Evolutionary conservation across 92 coral and sea anemone genomes (phyloP), one percentile per base, ranked within the genome.

Genomic region (Hydrozoanthus gracilis): DNA sequence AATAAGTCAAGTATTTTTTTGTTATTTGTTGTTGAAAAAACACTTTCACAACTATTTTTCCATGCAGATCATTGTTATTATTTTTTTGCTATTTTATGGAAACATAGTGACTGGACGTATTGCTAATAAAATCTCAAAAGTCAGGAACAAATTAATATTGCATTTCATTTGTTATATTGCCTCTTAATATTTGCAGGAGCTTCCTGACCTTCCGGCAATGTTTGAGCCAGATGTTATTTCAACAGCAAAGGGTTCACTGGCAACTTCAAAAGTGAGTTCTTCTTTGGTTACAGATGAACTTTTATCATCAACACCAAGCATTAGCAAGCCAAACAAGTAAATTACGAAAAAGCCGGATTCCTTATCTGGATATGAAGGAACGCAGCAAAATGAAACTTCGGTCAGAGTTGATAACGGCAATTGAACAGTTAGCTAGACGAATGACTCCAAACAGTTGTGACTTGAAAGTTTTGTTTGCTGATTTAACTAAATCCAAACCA

Each of bases 81-180:
- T n/a, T 70, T 70, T 8, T 70, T 70, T 70, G 58, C 78, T 73
- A 56, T 73, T 73, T 44, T 73, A 73, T 73, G 58, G 48, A 73
- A 73, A 73, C 74, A 35, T 39, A 14, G 44, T 64, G 70, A 64
- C 15, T 64, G 39, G 39, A 27, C 39, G 15, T 64, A 4, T 64
- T 64, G 70, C 44, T 35, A 70, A 70, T 70, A 5, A 70, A 70
- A 35, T 68, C 47, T 8, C 14, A 20, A 45, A 71, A 45, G 52
- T 12, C 27, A 45, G 76, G 46, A 71, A 71, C 1, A 44, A 20
- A 44, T 73, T 14, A 27, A n/a, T n/a, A n/a, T n/a, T 27, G 39
- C 2, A n/a, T 27, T 27, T 27, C 39, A 27, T 27, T 27, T 27
- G 2, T 27, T 27, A 2, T 27, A 27, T 27, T n/a, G 35, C 44